phyloP scores from a whole-genome alignment of 1,140 invertebrate species.

The Onthophagus taurus region DNA sequence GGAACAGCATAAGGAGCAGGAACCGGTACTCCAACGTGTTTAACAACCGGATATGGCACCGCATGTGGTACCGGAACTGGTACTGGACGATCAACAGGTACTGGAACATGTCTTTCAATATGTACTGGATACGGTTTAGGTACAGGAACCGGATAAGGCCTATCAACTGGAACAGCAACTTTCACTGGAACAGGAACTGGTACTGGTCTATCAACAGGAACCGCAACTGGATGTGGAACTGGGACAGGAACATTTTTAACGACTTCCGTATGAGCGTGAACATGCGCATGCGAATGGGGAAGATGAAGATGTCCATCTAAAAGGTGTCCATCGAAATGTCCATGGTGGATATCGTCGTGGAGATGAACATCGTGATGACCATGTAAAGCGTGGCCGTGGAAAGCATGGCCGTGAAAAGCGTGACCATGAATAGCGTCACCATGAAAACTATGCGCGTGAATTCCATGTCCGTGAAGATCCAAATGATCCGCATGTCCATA shows the following conservation, averaged over 20 bases:
- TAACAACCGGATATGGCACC: slow-evolving; percentile 48
- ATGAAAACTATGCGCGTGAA: neutral
- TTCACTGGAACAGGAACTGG: slow-evolving; percentile 32
- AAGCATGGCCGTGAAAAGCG: slow-evolving; percentile 16
- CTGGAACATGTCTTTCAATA: slow-evolving; percentile 38
- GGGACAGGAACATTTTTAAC: slow-evolving; percentile 17
- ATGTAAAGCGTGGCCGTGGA: slow-evolving; percentile 16
- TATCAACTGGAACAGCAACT: slow-evolving; percentile 33
- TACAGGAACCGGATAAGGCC: slow-evolving; percentile 32
- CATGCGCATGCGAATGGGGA: too few species aligned
- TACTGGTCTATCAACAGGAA: slow-evolving; percentile 21
- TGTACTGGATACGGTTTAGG: slow-evolving; percentile 47
- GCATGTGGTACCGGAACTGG: slow-evolving; percentile 37
- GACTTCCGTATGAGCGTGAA: slow-evolving; percentile 21
- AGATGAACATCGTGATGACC: slow-evolving; percentile 9
- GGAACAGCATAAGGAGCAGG: slow-evolving; percentile 46
- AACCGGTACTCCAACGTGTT: slow-evolving; percentile 29
- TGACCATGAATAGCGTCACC: neutral
- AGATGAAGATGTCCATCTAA: slow-evolving; percentile 6
- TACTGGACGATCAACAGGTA: slow-evolving; percentile 22
- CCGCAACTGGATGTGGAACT: slow-evolving; percentile 19
- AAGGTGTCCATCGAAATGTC: slow-evolving; percentile 6
- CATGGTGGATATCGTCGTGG: slow-evolving; percentile 17
- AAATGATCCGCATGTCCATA: too few species aligned
- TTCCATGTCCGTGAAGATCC: neutral